Percentiles rank a stretch among this genome's conserved stretches.
These are phyloP conservation scores for Adelges cooleyi DNA, from an alignment of 1,140 invertebrate genomes.

Conservation along the genomic window DNA sequence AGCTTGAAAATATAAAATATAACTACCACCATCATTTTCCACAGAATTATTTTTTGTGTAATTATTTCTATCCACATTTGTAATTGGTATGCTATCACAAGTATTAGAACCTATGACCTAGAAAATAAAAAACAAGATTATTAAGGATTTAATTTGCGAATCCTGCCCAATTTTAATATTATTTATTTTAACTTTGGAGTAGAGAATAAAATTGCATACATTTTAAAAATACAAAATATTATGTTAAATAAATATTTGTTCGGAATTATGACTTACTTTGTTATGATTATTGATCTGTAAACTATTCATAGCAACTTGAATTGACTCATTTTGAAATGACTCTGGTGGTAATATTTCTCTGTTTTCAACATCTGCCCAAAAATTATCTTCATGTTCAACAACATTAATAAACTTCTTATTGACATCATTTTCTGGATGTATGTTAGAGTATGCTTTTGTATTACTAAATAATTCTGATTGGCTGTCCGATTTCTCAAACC, in stretches of 20 bases:
- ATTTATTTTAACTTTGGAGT: no score
- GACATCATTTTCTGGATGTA: background rate
- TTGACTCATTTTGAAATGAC: constrained; percentile 21
- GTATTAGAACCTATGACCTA: background rate
- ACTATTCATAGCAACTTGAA: constrained; percentile 12
- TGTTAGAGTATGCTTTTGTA: background rate
- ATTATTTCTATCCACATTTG: background rate
- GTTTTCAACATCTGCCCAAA: constrained; percentile 18
- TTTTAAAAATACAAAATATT: no score
- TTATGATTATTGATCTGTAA: constrained; percentile 17
- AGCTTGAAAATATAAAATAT: background rate
- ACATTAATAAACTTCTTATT: background rate
- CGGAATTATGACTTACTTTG: no score
- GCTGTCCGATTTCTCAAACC: constrained; percentile 6
- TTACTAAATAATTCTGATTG: background rate
- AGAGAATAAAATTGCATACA: no score
- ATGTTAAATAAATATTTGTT: no score
- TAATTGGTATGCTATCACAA: background rate
- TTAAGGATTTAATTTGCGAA: no score
- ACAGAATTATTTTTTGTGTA: background rate
- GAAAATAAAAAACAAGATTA: background rate
- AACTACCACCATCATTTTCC: constrained; percentile 7
- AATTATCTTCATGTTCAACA: constrained; percentile 3
- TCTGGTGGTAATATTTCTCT: constrained; percentile 23
- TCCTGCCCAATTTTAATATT: no score